Evolutionary conservation across 1,140 invertebrate genomes (phyloP).

Genomic region (Holotrichia oblita): DNA sequence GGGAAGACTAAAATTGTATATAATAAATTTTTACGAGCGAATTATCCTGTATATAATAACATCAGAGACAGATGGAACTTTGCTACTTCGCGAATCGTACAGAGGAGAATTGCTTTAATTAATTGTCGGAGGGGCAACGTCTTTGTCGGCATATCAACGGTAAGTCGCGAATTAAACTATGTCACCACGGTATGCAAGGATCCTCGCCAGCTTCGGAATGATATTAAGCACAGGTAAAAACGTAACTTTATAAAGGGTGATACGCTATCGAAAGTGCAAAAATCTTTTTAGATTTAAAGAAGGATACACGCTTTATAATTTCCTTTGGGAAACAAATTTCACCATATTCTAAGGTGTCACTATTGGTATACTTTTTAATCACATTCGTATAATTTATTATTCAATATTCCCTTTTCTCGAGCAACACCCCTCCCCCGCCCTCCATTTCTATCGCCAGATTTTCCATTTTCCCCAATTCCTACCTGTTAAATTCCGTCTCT

Average conservation of each 20-base stretch:
- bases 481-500: not conserved
- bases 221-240: slow-evolving; percentile 53
- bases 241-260: too few species aligned
- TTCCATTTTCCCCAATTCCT: not conserved
- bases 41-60: not conserved
- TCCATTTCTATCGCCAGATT: too few species aligned
- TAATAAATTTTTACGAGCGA: too few species aligned
- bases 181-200: slow-evolving; percentile 56
- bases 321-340: slow-evolving; percentile 45
- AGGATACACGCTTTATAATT: slow-evolving; percentile 47
- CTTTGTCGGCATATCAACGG: slow-evolving; percentile 55
- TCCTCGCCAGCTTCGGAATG: slow-evolving; percentile 45
- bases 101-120: slow-evolving; percentile 52
- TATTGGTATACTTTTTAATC: slow-evolving; percentile 45
- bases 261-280: too few species aligned
- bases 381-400: slow-evolving; percentile 46
- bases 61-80: not conserved
- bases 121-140: slow-evolving; percentile 49
- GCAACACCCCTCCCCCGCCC: too few species aligned
- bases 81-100: not conserved
- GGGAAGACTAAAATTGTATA: too few species aligned
- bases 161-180: slow-evolving; percentile 58
- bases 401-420: slow-evolving; percentile 18
- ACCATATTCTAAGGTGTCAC: slow-evolving; percentile 42
- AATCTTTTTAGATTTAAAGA: too few species aligned